Base-by-base conservation (phyloP, 1,140 invertebrate genomes). In the Chrysopa pallens region DNA sequence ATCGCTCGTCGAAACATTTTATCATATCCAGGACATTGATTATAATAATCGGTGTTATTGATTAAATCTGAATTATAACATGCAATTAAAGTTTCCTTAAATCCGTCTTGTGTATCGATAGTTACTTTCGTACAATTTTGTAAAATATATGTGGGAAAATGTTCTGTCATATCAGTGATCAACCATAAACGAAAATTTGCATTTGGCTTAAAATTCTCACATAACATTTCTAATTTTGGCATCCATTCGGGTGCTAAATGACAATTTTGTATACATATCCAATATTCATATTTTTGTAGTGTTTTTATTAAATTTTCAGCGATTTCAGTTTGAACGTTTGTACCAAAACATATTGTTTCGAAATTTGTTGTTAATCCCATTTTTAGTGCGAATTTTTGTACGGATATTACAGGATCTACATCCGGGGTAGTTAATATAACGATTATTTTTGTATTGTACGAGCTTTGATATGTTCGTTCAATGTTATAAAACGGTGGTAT, bases 261-360 rank as follows among this genome's bases (percentile, higher is more conserved):
- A 59, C 90, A 95, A 60, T 96, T 95, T 65, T 96, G 90, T 38
- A 96, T 64, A 57, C 89, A 83, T 0, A 95, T 81, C 92, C 91
- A 96, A 15, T 68, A 67, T 3, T 86, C 85, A 50, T 74, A 73
- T 45, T 70, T 67, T 54, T 83, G 78, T 5, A 79, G 87, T 46
- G 72, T 69, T 55, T 81, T 71, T 36, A 95, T 89, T 55, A 92
- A 66, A 31, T 66, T 68, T 52, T 78, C 69, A 1, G 90, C 91
- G 47, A 88, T 83, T 27, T 73, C 84, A 37, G 82, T 77, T 76
- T 88, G 79, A 6, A 88, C 90, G 70, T 95, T 89, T 1, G 17
- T 23, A 1, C 92, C 92, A 29, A 96, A 62, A 1, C 90, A 95
- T 51, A 95, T 81, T 4, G 80, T 85, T 53, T 79, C 73, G 55